A percentile compares a stretch with the other conserved stretches of the same genome.
phyloP scores from a whole-genome alignment of 2,888 invertebrate species.

The Pachliopta kotzebuea region DNA sequence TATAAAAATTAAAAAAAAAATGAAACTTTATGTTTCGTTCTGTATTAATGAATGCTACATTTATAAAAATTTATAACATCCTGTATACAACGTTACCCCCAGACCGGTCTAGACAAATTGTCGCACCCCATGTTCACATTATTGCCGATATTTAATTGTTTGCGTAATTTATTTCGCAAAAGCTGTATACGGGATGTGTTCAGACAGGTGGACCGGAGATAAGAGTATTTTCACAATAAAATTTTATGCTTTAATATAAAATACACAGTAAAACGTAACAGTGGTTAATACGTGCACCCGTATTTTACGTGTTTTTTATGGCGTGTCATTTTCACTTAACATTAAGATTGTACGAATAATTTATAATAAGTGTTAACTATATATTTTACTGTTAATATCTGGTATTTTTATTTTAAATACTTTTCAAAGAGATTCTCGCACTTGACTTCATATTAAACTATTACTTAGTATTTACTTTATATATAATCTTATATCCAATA shows the following conservation, averaged over 20 bases:
- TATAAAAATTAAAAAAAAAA: too few species aligned
- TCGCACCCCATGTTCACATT: conserved; percentile 79
- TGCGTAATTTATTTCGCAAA: conserved; percentile 78
- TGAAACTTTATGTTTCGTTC: too few species aligned
- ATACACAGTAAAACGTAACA: conserved; percentile 1
- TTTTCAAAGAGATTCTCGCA: too few species aligned
- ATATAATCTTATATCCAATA: too few species aligned
- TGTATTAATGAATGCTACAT: not conserved
- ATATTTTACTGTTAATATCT: too few species aligned
- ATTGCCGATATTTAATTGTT: conserved; percentile 81
- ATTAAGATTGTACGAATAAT: not conserved
- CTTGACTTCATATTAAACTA: too few species aligned
- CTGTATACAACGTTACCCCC: conserved; percentile 50
- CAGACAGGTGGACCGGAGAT: conserved; percentile 22
- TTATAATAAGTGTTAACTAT: not conserved
- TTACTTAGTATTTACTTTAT: too few species aligned
- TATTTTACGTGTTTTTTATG: not conserved
- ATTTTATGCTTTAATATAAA: conserved; percentile 2
- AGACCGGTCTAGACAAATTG: conserved; percentile 78
- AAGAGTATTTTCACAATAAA: conserved; percentile 3
- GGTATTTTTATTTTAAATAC: too few species aligned
- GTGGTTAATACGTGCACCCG: not conserved
- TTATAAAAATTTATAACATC: conserved; percentile 23
- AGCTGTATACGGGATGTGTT: conserved; percentile 40
- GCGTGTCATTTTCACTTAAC: not conserved